Base-by-base conservation (phyloP, 2,888 invertebrate genomes). In the Stegana nigrithorax region DNA sequence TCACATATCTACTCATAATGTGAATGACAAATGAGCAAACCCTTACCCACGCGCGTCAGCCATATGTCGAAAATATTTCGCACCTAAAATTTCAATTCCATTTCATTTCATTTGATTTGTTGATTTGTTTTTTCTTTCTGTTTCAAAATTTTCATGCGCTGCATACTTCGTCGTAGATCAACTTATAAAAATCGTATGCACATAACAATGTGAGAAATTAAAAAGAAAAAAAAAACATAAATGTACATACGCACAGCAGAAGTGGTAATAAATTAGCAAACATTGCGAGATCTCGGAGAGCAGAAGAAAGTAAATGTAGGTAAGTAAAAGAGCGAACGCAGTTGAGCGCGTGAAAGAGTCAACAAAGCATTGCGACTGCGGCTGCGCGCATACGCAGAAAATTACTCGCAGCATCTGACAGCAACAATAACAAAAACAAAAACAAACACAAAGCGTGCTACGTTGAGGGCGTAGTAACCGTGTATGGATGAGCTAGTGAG, bases 181-280 rank as follows among this genome's bases (percentile, higher is more conserved):
- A 32, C 2, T 12, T 12, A 2, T 14, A 42, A 39, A 39, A 7
- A 1, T 1, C 39, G 14, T 42, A 10, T 23, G 47, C 19, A 44
- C 44, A 44, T 44, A 25, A 47, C 47, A 23, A 47, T 47, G 1
- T 47, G 3, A 12, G n/a, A 21, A 47, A 47, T 12, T 25, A 25
- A 14, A 47, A 29, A 10, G 36, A 36, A n/a, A 39, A 39, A 39
- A n/a, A 39, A 39, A 39, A 4, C 17, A 10, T 17, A 17, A n/a
- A n/a, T 39, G 39, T 17, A 39, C 39, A 39, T 39, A 17, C 39
- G 39, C 10, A 29, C 27, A 51, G 17, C 51, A 17, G 53, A 39
- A 2, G 17, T 39, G 62, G 60, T 62, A 80, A 80, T 80, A 80
- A 78, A 75, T 78, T 75, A 78, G 78, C 80, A 75, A 78, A 78